A percentile compares a stretch with the other conserved stretches of the same genome.
phyloP scores from a whole-genome alignment of 1,140 invertebrate genomes.

The Leptinotarsa texana region DNA sequence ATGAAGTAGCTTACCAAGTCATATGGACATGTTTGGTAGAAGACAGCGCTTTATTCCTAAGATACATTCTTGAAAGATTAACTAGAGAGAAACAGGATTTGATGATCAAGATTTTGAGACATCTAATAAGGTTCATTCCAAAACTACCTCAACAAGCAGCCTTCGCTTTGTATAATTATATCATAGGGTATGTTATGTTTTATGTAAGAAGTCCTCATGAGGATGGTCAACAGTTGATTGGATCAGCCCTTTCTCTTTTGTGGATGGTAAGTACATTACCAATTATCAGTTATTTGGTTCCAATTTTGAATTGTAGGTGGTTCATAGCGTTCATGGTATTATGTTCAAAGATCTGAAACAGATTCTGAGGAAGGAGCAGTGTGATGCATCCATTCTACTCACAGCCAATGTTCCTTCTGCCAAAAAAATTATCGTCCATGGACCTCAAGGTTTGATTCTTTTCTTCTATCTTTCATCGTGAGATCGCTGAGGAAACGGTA shows the following conservation, averaged over 20 bases:
- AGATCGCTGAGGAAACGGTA: too few relatives aligned
- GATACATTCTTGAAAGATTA: conserved; percentile 91
- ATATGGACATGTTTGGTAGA: conserved; percentile 98
- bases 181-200: conserved; percentile 99
- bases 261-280: conserved; percentile 80
- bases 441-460: conserved; percentile 67
- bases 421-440: conserved; percentile 98
- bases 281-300: not conserved
- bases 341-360: conserved; percentile 99
- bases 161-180: conserved; percentile 98
- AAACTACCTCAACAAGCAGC: conserved; percentile 96
- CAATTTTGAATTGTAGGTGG: conserved; percentile 67
- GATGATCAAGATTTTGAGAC: conserved; percentile 91
- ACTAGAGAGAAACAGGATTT: conserved; percentile 94
- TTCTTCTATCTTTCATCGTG: not conserved
- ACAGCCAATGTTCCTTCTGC: conserved; percentile 98
- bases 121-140: conserved; percentile 91
- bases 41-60: conserved; percentile 88
- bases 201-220: conserved; percentile 95
- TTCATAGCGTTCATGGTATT: conserved; percentile 96
- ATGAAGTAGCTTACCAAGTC: conserved; percentile 84
- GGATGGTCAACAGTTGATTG: conserved; percentile 87
- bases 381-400: conserved; percentile 94
- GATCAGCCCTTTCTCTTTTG: conserved; percentile 88
- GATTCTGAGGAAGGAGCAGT: conserved; percentile 97